Percentiles rank a stretch among this genome's conserved stretches.
Conservation (phyloP, 2,113 vertebrate genomes). For the Dicentrarchus labrax region DNA sequence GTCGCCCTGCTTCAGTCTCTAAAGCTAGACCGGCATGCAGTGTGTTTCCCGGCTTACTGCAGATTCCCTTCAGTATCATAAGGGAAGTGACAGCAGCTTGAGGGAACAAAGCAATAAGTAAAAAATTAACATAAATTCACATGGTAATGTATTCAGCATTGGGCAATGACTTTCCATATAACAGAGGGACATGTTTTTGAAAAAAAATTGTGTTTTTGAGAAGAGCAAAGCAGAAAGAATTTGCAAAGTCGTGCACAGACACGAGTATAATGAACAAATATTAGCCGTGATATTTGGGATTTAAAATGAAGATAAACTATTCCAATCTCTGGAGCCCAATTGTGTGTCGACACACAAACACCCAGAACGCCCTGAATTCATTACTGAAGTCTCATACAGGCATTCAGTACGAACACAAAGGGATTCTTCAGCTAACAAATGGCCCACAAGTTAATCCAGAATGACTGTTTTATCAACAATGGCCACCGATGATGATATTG, state of each 20-base stretch:
- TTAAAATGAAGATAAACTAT: conserved; percentile 69
- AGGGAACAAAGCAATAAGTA: conserved; percentile 72
- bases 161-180: conserved; percentile 62
- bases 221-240: conserved; percentile 55
- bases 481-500: conserved; percentile 26
- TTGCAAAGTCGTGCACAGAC: conserved; percentile 52
- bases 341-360: conserved; percentile 10
- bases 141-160: conserved; percentile 81
- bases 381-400: conserved; percentile 22
- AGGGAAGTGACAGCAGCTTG: conserved; percentile 68
- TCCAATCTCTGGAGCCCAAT: conserved; percentile 55
- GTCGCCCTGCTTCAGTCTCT: conserved; percentile 27
- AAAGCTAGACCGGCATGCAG: not conserved
- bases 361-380: not conserved
- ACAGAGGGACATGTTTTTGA: conserved; percentile 66
- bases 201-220: conserved; percentile 54
- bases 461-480: conserved; percentile 45
- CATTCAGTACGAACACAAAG: conserved; percentile 39
- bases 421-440: conserved; percentile 16
- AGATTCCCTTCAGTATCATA: conserved; percentile 54
- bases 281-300: conserved; percentile 65
- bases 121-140: conserved; percentile 78
- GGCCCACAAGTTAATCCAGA: conserved; percentile 39
- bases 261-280: conserved; percentile 69
- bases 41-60: conserved; percentile 32